phyloP scores from a whole-genome alignment of 2,797 vertebrate genomes.

The Mus minutoides region DNA sequence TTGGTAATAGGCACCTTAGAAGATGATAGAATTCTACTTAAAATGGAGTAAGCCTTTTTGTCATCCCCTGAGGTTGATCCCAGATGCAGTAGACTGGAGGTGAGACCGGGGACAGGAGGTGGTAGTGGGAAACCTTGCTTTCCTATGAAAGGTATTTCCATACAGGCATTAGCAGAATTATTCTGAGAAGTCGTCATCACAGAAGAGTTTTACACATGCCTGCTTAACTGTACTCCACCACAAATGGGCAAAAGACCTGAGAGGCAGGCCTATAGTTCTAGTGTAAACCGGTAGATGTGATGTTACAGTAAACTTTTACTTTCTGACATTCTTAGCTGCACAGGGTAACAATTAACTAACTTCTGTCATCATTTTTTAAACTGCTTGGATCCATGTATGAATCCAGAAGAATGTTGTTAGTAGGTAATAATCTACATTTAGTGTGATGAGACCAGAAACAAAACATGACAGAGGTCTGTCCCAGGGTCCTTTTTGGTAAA shows the following conservation, averaged over 20 bases:
- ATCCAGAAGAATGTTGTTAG: neutral
- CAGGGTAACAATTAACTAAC: slow-evolving; percentile 3
- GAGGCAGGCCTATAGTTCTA: neutral
- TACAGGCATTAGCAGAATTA: neutral
- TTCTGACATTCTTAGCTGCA: neutral
- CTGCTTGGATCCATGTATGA: neutral
- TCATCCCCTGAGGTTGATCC: neutral
- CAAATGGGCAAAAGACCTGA: neutral
- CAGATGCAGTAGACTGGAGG: neutral
- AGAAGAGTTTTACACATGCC: neutral
- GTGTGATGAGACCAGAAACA: slow-evolving; percentile 6
- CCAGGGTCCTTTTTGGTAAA: slow-evolving; percentile 1
- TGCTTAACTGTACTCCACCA: neutral
- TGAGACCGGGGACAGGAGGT: neutral
- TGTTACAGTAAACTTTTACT: neutral
- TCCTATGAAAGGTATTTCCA: neutral
- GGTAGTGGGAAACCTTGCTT: neutral
- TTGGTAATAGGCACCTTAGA: slow-evolving; percentile 6
- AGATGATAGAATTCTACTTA: neutral
- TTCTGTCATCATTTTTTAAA: neutral
- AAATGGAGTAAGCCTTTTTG: neutral
- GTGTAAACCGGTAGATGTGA: neutral
- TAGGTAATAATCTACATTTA: neutral
- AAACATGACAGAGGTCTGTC: neutral
- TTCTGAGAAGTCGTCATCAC: neutral